A percentile compares a stretch with the other conserved stretches of the same genome.
Conservation (phyloP, 2,797 vertebrate genomes). For the Florisuga fusca region DNA sequence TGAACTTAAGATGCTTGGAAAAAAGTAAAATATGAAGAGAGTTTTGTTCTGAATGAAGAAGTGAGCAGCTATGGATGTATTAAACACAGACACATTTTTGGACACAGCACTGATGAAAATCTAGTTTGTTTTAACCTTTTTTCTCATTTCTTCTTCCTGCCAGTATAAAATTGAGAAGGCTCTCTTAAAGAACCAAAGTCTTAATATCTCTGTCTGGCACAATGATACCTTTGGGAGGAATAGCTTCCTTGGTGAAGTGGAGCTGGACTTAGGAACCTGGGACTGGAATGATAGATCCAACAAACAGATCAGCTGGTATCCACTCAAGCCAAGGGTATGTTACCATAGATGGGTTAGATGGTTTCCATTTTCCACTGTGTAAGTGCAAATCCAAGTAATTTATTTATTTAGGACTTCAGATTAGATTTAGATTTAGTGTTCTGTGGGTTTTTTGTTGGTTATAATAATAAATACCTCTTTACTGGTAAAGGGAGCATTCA, state of each 20-base stretch:
- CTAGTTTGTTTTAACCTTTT: neutral
- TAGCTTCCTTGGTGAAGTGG: slow-evolving; percentile 92
- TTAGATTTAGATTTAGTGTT: neutral
- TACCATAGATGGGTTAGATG: neutral
- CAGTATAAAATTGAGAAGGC: slow-evolving; percentile 89
- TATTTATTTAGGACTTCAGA: neutral
- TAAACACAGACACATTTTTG: neutral
- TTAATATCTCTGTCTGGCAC: slow-evolving; percentile 95
- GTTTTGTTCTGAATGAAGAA: neutral
- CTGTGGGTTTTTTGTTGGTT: neutral
- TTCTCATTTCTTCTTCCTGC: neutral
- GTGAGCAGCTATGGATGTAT: neutral
- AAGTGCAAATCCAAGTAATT: neutral
- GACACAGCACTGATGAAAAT: neutral
- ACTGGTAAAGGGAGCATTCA: neutral
- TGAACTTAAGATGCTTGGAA: neutral
- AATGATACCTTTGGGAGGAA: slow-evolving; percentile 91
- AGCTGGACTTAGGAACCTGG: slow-evolving; percentile 89
- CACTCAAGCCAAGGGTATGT: slow-evolving; percentile 88
- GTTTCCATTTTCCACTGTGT: neutral
- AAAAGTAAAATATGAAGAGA: neutral
- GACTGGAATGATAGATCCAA: slow-evolving; percentile 87
- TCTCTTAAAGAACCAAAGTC: slow-evolving; percentile 82
- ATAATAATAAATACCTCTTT: neutral
- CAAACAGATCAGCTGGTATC: slow-evolving; percentile 88